Evolutionary conservation across 2,113 vertebrate species (phyloP).

Genomic region (Chaenocephalus aceratus): DNA sequence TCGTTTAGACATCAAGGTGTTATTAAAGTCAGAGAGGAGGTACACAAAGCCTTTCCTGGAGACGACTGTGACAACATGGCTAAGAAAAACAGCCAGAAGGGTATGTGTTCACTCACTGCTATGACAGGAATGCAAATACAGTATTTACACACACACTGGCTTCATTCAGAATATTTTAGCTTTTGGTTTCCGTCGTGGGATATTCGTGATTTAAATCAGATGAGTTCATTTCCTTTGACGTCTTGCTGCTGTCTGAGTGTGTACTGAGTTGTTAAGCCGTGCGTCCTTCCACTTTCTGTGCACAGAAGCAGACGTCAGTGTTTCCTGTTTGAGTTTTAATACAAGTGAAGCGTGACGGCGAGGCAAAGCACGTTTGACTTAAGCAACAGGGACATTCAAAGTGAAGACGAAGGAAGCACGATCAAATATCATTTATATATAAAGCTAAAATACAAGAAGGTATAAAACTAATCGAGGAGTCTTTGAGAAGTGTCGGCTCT

Average conservation of each 20-base stretch:
- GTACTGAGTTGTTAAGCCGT: slow-evolving; percentile 4
- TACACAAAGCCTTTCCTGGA: neutral
- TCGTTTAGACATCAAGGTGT: neutral
- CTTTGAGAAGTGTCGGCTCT: neutral
- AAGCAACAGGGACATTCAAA: too few species aligned
- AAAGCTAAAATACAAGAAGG: too few species aligned
- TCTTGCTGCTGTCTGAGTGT: slow-evolving; percentile 13
- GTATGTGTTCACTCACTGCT: slow-evolving; percentile 59
- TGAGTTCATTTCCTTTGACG: neutral
- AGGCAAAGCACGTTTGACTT: too few species aligned
- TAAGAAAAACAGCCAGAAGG: slow-evolving; percentile 81
- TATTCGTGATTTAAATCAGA: slow-evolving; percentile 46
- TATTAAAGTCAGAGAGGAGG: slow-evolving; percentile 9
- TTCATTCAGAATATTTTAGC: neutral
- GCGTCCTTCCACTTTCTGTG: neutral
- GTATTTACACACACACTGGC: neutral
- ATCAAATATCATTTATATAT: too few species aligned
- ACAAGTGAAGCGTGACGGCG: too few species aligned
- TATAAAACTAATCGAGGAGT: too few species aligned
- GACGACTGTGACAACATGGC: slow-evolving; percentile 74
- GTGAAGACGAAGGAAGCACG: too few species aligned
- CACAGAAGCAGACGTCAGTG: too few species aligned
- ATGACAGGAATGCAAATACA: neutral
- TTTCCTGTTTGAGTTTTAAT: too few species aligned
- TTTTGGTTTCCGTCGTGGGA: slow-evolving; percentile 12